phyloP scores from a whole-genome alignment of 2,888 invertebrate genomes.

The Amphipoea oculea region DNA sequence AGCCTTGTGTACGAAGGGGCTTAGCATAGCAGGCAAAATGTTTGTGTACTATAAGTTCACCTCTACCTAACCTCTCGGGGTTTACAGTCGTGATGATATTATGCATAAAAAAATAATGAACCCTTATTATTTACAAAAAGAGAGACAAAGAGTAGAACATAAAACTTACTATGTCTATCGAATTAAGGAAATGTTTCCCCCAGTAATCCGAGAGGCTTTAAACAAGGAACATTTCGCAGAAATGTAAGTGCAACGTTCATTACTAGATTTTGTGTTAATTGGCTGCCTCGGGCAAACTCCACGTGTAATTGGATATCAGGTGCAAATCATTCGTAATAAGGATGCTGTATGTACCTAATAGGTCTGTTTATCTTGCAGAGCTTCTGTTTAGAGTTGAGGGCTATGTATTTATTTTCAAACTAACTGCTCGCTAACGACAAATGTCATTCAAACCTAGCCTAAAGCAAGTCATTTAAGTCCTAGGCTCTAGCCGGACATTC shows the following conservation, averaged over 20 bases:
- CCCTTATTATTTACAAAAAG: background rate
- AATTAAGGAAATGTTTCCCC: background rate
- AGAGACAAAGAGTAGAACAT: background rate
- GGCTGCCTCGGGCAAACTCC: slow-evolving; percentile 27
- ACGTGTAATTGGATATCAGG: slow-evolving; percentile 37
- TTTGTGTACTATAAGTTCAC: background rate
- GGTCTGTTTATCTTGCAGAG: background rate
- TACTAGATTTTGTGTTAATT: no score
- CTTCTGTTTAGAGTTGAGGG: background rate
- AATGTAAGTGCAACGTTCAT: no score
- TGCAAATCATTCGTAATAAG: slow-evolving; percentile 32
- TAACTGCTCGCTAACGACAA: no score
- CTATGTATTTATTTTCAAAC: no score
- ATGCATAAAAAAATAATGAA: background rate
- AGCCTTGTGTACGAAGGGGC: no score
- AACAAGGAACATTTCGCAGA: background rate
- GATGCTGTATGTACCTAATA: background rate
- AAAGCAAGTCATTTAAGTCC: no score
- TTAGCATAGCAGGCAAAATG: background rate
- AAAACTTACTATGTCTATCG: background rate
- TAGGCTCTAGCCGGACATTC: no score
- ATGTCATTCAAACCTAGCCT: no score
- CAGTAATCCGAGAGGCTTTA: slow-evolving; percentile 24
- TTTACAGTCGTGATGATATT: no score
- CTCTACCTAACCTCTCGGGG: no score